These are phyloP conservation scores for Colius striatus DNA, from an alignment of 2,113 vertebrate species.

Conservation along the genomic window DNA sequence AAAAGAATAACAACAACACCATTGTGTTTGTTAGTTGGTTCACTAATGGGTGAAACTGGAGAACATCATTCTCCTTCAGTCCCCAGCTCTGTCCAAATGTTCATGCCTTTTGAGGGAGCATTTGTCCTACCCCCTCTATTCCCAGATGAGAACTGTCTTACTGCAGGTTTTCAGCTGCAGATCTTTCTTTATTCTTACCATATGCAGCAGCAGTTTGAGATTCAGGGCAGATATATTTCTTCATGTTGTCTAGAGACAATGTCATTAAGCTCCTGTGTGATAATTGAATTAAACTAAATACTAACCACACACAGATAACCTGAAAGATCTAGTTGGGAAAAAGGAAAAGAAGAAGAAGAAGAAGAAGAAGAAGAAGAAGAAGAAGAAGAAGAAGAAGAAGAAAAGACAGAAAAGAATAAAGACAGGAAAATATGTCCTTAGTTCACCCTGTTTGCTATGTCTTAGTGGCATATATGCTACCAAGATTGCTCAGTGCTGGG, in stretches of 20 bases:
- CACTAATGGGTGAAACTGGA: constrained; percentile 99
- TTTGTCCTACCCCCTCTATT: constrained; percentile 89
- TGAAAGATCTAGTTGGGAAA: constrained; percentile 27
- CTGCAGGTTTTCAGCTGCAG: constrained; percentile 84
- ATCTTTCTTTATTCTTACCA: constrained; percentile 83
- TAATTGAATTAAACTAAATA: constrained; percentile 75
- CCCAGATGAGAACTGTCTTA: constrained; percentile 91
- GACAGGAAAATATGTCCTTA: constrained; percentile 63
- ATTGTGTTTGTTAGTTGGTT: constrained; percentile 99
- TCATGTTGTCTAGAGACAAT: constrained; percentile 75
- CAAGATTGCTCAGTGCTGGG: neutral
- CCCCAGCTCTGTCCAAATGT: constrained; percentile 93
- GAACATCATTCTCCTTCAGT: constrained; percentile 98
- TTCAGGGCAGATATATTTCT: constrained; percentile 76
- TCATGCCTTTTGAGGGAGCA: constrained; percentile 94
- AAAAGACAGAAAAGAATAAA: neutral
- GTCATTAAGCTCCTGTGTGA: constrained; percentile 76
- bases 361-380: neutral
- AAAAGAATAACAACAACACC: constrained; percentile 99
- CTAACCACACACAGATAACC: constrained; percentile 69
- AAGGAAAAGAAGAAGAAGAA: neutral
- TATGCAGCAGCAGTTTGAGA: constrained; percentile 80
- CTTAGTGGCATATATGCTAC: constrained; percentile 6
- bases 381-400: neutral
- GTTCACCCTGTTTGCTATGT: constrained; percentile 44